Evolutionary conservation across 92 coral and sea anemone species (phyloP).

Genomic region (Epizoanthus illoricatus): DNA sequence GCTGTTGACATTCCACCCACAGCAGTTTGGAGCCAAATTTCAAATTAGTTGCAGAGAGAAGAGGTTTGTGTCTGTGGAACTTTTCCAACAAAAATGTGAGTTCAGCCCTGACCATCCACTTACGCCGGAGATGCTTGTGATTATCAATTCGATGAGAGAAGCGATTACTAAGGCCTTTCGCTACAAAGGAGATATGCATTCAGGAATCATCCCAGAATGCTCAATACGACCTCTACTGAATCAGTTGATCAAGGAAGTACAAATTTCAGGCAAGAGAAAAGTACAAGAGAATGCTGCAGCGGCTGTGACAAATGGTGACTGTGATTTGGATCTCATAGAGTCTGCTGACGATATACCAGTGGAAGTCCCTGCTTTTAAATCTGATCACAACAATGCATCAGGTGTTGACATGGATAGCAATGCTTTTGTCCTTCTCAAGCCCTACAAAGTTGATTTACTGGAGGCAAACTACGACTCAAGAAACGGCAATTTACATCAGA

Average conservation of each 20-base stretch:
- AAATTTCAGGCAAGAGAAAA: background rate
- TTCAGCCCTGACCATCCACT: constrained; percentile 17
- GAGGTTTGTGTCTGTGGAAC: constrained; percentile 16
- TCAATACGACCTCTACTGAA: constrained; percentile 18
- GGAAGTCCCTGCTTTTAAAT: constrained; percentile 16
- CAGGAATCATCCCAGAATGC: constrained; percentile 29
- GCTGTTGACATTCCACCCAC: constrained; percentile 33
- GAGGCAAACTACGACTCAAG: background rate
- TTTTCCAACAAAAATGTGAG: constrained; percentile 18
- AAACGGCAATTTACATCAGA: background rate
- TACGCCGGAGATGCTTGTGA: constrained; percentile 13
- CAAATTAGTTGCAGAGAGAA: constrained; percentile 9
- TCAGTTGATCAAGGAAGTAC: constrained; percentile 3
- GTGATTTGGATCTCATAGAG: no score
- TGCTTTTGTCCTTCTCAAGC: constrained; percentile 15
- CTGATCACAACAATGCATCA: background rate
- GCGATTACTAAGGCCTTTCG: constrained; percentile 8
- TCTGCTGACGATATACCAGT: background rate
- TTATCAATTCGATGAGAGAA: constrained; percentile 19
- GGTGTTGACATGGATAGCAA: background rate
- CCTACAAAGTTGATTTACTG: constrained; percentile 10
- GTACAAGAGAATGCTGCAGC: background rate
- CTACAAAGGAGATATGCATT: constrained; percentile 2
- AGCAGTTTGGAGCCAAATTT: constrained; percentile 35
- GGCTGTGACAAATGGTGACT: background rate